phyloP scores from a whole-genome alignment of 2,888 invertebrate species.

The Metalampra italica region DNA sequence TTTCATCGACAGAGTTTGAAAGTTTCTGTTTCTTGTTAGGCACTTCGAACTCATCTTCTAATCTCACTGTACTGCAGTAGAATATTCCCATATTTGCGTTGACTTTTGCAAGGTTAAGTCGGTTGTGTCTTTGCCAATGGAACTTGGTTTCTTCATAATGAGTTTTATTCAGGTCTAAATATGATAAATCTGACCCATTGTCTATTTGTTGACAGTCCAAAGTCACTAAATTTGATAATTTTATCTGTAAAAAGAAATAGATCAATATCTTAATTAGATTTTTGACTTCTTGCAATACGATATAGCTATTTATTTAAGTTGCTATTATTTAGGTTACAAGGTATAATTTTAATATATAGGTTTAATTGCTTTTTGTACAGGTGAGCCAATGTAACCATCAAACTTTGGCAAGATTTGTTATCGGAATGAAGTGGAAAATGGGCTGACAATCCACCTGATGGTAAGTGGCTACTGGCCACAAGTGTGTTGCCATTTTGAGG shows the following conservation, averaged over 20 bases:
- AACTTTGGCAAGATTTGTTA: too few species aligned
- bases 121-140: constrained; percentile 45
- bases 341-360: too few species aligned
- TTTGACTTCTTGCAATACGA: too few species aligned
- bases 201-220: constrained; percentile 37
- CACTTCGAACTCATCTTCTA: constrained; percentile 34
- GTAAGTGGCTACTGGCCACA: too few species aligned
- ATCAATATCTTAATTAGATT: not conserved
- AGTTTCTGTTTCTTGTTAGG: constrained; percentile 12
- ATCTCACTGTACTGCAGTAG: constrained; percentile 41
- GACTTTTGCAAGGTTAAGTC: constrained; percentile 21
- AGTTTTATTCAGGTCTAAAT: constrained; percentile 31
- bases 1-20: constrained; percentile 14
- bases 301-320: too few species aligned
- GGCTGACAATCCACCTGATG: too few species aligned
- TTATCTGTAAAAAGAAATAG: constrained; percentile 44
- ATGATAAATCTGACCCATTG: constrained; percentile 43
- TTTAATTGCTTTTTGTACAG: too few species aligned
- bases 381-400: too few species aligned
- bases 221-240: constrained; percentile 31
- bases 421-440: too few species aligned
- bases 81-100: constrained; percentile 35
- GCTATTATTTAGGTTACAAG: too few species aligned
- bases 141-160: constrained; percentile 47
- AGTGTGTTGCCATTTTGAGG: too few species aligned